Evolutionary conservation across 2,113 vertebrate genomes (phyloP).

Genomic region (Leptodactylus fuscus): DNA sequence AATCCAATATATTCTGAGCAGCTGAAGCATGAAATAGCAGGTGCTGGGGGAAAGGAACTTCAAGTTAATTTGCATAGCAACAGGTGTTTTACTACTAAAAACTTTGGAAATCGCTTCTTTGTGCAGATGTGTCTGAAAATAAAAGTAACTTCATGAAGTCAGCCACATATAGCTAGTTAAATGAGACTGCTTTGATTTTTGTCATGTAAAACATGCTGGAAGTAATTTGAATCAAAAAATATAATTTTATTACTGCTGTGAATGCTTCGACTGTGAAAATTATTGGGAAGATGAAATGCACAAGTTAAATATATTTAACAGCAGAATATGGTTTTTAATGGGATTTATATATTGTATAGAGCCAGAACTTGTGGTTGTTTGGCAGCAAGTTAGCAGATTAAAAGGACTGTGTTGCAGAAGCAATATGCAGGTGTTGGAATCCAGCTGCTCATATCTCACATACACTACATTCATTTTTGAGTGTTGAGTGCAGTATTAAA

Average conservation of each 20-base stretch:
- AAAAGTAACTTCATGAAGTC: constrained; percentile 27
- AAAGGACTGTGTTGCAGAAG: not conserved
- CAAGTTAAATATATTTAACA: constrained; percentile 20
- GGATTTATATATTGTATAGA: not conserved
- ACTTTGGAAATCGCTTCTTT: constrained; percentile 35
- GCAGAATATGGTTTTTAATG: not conserved
- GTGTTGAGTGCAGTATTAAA: no score
- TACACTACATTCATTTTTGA: not conserved
- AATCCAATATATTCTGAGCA: constrained; percentile 16
- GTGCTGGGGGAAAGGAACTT: constrained; percentile 22
- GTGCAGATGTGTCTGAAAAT: constrained; percentile 28
- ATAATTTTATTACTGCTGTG: constrained; percentile 41
- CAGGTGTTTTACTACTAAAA: constrained; percentile 46
- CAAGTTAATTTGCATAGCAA: constrained; percentile 38
- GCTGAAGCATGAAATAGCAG: constrained; percentile 36
- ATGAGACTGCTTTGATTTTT: constrained; percentile 25
- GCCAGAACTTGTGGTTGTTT: not conserved
- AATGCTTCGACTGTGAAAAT: constrained; percentile 32
- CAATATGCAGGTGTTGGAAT: not conserved
- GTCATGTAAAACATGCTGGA: constrained; percentile 30
- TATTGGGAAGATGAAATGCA: constrained; percentile 24
- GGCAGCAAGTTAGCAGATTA: not conserved
- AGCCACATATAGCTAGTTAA: constrained; percentile 15
- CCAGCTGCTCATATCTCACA: not conserved
- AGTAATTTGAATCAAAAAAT: constrained; percentile 47